Evolutionary conservation across 2,113 vertebrate species (phyloP).

Genomic region (Kryptolebias marmoratus): DNA sequence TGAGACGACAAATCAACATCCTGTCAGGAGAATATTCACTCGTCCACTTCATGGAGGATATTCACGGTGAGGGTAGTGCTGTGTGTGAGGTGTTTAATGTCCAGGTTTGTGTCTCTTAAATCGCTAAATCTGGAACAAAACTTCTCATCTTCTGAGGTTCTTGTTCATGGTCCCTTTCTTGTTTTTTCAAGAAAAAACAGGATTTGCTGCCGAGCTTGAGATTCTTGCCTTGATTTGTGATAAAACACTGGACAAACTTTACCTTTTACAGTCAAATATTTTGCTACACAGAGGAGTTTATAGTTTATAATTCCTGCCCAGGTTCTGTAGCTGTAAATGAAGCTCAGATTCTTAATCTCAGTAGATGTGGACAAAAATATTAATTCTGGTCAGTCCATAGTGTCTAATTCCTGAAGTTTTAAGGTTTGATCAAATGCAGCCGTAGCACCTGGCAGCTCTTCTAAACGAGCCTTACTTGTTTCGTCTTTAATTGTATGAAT

Average conservation of each 20-base stretch:
- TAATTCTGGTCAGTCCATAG: neutral
- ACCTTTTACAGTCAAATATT: neutral
- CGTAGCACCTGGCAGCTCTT: neutral
- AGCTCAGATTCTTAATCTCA: neutral
- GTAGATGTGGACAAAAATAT: neutral
- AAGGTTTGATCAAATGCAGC: neutral
- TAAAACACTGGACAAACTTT: neutral
- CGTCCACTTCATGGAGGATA: constrained; percentile 85
- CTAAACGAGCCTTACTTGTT: neutral
- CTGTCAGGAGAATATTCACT: constrained; percentile 86
- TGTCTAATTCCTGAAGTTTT: neutral
- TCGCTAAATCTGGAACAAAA: too few species aligned
- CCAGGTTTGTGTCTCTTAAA: too few species aligned
- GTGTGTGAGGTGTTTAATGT: too few species aligned
- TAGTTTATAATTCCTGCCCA: too few species aligned
- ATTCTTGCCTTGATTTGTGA: neutral
- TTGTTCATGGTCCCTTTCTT: too few species aligned
- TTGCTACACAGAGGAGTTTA: neutral
- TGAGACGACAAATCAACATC: constrained; percentile 94
- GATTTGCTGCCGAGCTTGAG: neutral
- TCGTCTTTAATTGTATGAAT: too few species aligned
- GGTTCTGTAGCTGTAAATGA: too few species aligned
- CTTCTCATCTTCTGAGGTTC: too few species aligned
- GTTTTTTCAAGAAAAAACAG: too few species aligned
- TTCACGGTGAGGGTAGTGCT: constrained; percentile 81